phyloP scores from a whole-genome alignment of 2,797 vertebrate species.

The Diplodus sargus region DNA sequence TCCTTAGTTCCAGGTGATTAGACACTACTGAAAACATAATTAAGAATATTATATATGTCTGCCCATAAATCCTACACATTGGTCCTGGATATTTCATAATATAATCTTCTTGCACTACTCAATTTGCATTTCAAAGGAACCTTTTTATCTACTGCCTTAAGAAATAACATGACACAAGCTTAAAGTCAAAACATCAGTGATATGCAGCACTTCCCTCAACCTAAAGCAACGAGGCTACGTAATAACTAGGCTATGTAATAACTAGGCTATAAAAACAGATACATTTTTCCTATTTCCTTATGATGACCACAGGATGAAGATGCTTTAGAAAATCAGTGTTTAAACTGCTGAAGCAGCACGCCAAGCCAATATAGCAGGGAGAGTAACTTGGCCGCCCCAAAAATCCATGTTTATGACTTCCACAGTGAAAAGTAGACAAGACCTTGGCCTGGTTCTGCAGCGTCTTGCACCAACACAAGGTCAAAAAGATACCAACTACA shows the following conservation, averaged over 20 bases:
- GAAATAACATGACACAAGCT: constrained; percentile 17
- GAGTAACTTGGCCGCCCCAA: constrained; percentile 37
- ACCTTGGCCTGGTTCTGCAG: constrained; percentile 59
- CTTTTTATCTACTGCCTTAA: constrained; percentile 8
- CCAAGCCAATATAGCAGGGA: constrained; percentile 35
- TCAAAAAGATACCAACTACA: constrained; percentile 46
- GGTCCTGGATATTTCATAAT: neutral
- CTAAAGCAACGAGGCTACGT: constrained; percentile 19
- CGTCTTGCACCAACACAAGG: constrained; percentile 52
- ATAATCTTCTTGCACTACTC: neutral
- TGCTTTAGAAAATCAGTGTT: constrained; percentile 51
- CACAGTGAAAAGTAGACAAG: constrained; percentile 44
- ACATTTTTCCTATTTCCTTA: constrained; percentile 17
- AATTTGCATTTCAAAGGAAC: constrained; percentile 24
- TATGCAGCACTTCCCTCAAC: constrained; percentile 9
- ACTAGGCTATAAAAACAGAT: constrained; percentile 15
- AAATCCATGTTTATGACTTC: constrained; percentile 65
- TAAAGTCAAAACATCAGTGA: constrained; percentile 22
- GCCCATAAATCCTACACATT: neutral
- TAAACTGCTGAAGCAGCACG: constrained; percentile 33
- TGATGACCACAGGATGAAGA: constrained; percentile 39
- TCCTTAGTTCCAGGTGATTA: too few species aligned
- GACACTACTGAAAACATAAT: too few species aligned
- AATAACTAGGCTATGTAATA: constrained; percentile 24
- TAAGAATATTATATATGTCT: too few species aligned